phyloP scores from a whole-genome alignment of 2,888 invertebrate genomes.

The Syritta pipiens region DNA sequence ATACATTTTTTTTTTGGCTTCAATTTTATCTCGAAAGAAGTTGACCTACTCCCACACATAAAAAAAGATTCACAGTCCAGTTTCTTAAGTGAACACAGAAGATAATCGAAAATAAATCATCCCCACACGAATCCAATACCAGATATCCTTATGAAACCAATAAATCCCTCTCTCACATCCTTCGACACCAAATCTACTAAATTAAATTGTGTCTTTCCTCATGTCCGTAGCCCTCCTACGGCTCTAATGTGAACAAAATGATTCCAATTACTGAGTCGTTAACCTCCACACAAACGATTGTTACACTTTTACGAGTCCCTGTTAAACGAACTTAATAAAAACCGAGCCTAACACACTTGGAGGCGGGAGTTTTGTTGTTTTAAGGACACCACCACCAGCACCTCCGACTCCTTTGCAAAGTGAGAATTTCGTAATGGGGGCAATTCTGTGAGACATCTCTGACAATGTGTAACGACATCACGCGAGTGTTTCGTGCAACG shows the following conservation, averaged over 20 bases:
- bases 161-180: conserved; percentile 1
- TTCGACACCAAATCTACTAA: neutral
- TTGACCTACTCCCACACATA: too few species aligned
- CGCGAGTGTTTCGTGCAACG: neutral
- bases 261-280: conserved; percentile 28
- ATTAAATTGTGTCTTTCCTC: conserved; percentile 1
- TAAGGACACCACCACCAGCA: neutral
- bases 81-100: too few species aligned
- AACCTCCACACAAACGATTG: conserved; percentile 11
- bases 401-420: neutral
- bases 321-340: conserved; percentile 35
- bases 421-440: conserved; percentile 13
- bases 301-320: conserved; percentile 28
- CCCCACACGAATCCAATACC: too few species aligned
- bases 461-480: neutral
- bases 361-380: neutral
- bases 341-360: neutral
- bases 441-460: neutral
- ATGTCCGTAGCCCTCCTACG: neutral
- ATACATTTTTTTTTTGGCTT: too few species aligned
- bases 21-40: too few species aligned
- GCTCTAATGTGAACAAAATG: conserved; percentile 6
- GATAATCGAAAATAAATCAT: too few species aligned
- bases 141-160: neutral
- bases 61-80: too few species aligned